These are phyloP conservation scores for Pampusana beccarii DNA, from an alignment of 2,113 vertebrate species.

Conservation along the genomic window DNA sequence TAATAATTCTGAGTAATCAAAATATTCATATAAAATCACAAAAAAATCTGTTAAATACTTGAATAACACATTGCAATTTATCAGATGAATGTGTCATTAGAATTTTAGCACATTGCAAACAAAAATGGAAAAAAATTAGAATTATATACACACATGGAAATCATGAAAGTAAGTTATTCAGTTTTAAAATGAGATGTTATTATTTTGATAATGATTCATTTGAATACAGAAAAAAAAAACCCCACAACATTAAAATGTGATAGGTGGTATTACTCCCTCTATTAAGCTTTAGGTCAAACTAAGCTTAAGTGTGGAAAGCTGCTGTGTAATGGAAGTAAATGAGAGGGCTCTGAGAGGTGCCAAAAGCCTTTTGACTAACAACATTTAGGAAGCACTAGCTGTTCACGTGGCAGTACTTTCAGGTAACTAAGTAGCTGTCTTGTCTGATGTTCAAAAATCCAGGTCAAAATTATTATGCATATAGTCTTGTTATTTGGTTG, in stretches of 20 bases:
- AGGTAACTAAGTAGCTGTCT: slow-evolving; percentile 15
- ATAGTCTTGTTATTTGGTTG: neutral
- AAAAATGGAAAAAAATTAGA: slow-evolving; percentile 1
- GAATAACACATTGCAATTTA: neutral
- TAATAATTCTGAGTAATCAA: neutral
- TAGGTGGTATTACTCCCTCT: slow-evolving; percentile 50
- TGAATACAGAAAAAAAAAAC: slow-evolving; percentile 44
- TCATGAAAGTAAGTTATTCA: slow-evolving; percentile 9
- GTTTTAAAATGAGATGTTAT: neutral
- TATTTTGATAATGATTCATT: slow-evolving; percentile 23
- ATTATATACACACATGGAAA: neutral
- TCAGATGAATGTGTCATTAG: neutral
- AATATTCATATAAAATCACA: neutral
- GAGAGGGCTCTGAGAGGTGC: neutral
- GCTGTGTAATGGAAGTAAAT: neutral
- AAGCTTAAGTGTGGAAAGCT: neutral
- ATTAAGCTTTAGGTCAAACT: neutral
- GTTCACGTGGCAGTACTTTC: slow-evolving; percentile 18
- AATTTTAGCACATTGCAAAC: neutral
- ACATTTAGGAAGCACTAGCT: slow-evolving; percentile 30
- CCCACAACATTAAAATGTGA: slow-evolving; percentile 52
- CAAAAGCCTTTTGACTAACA: slow-evolving; percentile 47
- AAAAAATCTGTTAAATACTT: neutral
- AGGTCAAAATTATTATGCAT: neutral
- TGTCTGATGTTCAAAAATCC: neutral